Percentiles rank a stretch among this genome's conserved stretches.
These are phyloP conservation scores for Luehdorfia chinensis DNA, from an alignment of 1,140 invertebrate genomes.

Conservation along the genomic window DNA sequence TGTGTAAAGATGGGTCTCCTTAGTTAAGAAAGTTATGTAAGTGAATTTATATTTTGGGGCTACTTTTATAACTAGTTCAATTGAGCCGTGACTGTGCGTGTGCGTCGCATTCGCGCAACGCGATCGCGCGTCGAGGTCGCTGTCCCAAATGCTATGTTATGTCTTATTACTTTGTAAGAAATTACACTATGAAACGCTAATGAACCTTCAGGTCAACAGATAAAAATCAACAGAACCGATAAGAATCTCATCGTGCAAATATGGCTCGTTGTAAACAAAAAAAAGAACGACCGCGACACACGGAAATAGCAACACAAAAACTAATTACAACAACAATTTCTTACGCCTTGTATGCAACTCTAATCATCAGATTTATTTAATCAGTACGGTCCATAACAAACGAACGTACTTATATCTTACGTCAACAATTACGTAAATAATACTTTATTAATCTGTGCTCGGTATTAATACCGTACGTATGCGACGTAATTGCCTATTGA, in stretches of 20 bases:
- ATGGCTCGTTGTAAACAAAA: slow-evolving; percentile 7
- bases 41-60: too few relatives aligned
- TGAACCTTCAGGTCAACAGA: slow-evolving; percentile 7
- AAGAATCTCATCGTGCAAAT: slow-evolving; percentile 7
- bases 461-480: slow-evolving; percentile 21
- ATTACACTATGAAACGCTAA: too few relatives aligned
- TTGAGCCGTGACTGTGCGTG: too few relatives aligned
- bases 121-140: too few relatives aligned
- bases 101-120: too few relatives aligned
- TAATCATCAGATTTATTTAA: slow-evolving; percentile 15
- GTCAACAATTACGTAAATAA: slow-evolving; percentile 18
- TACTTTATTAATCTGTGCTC: slow-evolving; percentile 19
- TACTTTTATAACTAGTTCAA: too few relatives aligned
- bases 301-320: slow-evolving; percentile 10
- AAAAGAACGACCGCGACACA: background rate
- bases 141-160: too few relatives aligned
- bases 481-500: slow-evolving; percentile 21
- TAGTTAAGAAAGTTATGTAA: too few relatives aligned
- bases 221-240: background rate
- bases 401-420: slow-evolving; percentile 5
- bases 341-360: slow-evolving; percentile 3
- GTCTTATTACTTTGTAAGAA: too few relatives aligned
- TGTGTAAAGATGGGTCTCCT: too few relatives aligned
- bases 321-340: slow-evolving; percentile 11
- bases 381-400: too few relatives aligned